Evolutionary conservation across 2,888 invertebrate species (phyloP).

Genomic region (Acleris cristana): DNA sequence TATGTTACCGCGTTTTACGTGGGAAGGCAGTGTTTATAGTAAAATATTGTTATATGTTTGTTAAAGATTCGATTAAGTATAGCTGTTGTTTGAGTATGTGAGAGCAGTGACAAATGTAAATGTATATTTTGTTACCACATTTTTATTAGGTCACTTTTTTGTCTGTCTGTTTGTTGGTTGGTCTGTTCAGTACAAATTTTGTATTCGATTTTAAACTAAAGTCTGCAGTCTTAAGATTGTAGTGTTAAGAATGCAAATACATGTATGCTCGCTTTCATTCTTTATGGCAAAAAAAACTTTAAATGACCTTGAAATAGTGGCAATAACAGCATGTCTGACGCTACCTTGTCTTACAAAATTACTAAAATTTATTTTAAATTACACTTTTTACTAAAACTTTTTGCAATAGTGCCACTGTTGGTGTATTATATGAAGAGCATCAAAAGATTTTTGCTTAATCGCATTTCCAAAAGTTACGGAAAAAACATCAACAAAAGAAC

Average conservation of each 20-base stretch:
- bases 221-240: too few species aligned
- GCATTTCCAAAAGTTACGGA: conserved; percentile 43
- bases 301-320: background rate
- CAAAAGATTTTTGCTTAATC: conserved; percentile 28
- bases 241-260: too few species aligned
- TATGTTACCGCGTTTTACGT: conserved; percentile 43
- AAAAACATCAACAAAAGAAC: conserved; percentile 45
- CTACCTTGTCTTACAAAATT: background rate
- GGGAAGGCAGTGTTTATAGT: conserved; percentile 52
- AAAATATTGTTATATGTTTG: conserved; percentile 58
- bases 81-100: conserved; percentile 24
- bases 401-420: conserved; percentile 18
- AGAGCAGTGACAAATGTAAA: conserved; percentile 1
- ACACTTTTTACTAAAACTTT: background rate
- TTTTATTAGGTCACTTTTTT: background rate
- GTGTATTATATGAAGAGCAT: conserved; percentile 3
- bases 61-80: conserved; percentile 54
- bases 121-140: conserved; percentile 3
- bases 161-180: background rate
- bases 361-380: background rate
- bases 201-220: too few species aligned
- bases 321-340: too few species aligned
- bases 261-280: too few species aligned
- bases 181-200: background rate
- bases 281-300: background rate